A percentile compares a stretch with the other conserved stretches of the same genome.
Conservation (phyloP, 2,888 invertebrate species). For the Biston betularia region DNA sequence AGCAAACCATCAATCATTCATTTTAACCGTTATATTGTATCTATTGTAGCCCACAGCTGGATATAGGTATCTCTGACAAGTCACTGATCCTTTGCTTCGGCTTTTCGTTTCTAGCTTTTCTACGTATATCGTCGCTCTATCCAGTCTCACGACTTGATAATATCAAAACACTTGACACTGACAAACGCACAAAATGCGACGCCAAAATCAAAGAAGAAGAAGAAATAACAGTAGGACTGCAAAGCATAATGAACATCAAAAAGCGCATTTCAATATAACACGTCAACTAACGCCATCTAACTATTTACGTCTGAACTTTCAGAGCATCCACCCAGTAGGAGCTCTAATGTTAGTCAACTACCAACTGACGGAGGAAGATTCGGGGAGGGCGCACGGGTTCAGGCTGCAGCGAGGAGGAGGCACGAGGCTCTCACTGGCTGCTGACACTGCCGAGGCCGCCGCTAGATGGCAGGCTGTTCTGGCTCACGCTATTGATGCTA, state of each 20-base stretch:
- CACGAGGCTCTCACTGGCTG: constrained; percentile 91
- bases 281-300: constrained; percentile 43
- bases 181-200: background rate
- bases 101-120: too few relatives aligned
- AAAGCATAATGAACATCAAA: too few relatives aligned
- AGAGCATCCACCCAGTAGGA: constrained; percentile 96
- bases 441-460: constrained; percentile 90
- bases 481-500: constrained; percentile 91
- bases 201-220: too few relatives aligned
- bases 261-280: background rate
- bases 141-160: too few relatives aligned
- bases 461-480: constrained; percentile 92
- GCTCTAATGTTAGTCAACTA: constrained; percentile 95
- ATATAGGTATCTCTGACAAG: too few relatives aligned
- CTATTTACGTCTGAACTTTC: constrained; percentile 42
- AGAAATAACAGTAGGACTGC: too few relatives aligned
- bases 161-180: too few relatives aligned
- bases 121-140: too few relatives aligned
- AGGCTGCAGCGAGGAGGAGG: constrained; percentile 90
- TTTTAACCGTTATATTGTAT: background rate
- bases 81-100: too few relatives aligned
- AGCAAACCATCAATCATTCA: background rate
- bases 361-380: constrained; percentile 89
- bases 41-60: too few relatives aligned
- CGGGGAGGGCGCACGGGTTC: constrained; percentile 89